Evolutionary conservation across 1,140 invertebrate genomes (phyloP).

Genomic region (Papilio helenus): DNA sequence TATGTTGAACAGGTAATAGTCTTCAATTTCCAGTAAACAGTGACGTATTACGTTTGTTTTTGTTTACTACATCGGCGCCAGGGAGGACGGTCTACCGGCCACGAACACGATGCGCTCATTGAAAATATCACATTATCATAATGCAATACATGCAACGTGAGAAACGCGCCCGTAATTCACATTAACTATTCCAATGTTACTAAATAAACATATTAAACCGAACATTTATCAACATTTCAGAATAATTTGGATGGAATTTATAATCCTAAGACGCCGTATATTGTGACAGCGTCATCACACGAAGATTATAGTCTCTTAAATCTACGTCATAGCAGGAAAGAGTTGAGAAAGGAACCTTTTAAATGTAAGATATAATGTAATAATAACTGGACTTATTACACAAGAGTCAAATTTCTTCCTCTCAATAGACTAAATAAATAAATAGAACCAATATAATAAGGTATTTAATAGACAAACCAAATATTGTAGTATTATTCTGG

Average conservation of each 20-base stretch:
- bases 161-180: constrained; percentile 64
- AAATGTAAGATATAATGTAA: neutral
- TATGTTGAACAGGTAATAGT: constrained; percentile 12
- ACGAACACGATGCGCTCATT: constrained; percentile 62
- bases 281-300: neutral
- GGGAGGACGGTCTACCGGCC: constrained; percentile 54
- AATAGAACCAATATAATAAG: neutral
- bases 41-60: constrained; percentile 31
- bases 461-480: neutral
- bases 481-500: too few relatives aligned
- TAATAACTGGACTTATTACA: neutral
- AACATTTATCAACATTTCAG: constrained; percentile 11
- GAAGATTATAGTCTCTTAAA: neutral
- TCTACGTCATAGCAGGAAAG: neutral
- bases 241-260: neutral
- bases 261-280: neutral
- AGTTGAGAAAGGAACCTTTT: neutral
- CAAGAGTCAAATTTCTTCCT: neutral
- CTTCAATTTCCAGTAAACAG: constrained; percentile 3
- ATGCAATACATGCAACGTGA: constrained; percentile 70
- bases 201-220: constrained; percentile 3
- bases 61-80: constrained; percentile 52
- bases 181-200: constrained; percentile 49
- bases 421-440: neutral
- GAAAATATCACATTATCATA: constrained; percentile 77